Base-by-base conservation (phyloP, 2,888 invertebrate genomes). In the Agrochola circellaris region DNA sequence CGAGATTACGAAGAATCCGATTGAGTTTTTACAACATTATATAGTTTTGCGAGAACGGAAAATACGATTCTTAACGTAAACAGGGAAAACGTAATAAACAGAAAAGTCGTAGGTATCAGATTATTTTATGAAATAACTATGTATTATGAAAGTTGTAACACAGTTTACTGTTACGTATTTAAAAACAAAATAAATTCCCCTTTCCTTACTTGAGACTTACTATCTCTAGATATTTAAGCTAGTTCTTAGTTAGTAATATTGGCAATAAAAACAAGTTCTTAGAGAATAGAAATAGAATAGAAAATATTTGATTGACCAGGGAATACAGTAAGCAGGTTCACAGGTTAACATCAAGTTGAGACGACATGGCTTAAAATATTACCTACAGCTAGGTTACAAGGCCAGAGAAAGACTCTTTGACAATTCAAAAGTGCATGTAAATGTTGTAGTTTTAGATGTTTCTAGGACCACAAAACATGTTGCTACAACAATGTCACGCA, bases 21-120 rank as follows among this genome's bases (percentile, higher is more conserved):
- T 80, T 79, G 80, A 68, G 45, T 79, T 79, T 84, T 70, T 80
- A 80, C 64, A 26, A 70, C 30, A 60, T 84, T 70, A 84, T 70
- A 84, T 78, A 79, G 69, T 84, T 79, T 54, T n/a, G 34, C 38
- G 45, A 30, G 38, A 51, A 54, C 56, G 42, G 68, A 54, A 67
- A 2, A n/a, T 48, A 60, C 51, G n/a, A 61, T 66, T 78, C 51
- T 3, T 34, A 42, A 26, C 51, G 51, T 34, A 77, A 51, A 51
- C 26, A 42, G 5, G 34, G 23, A 62, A 66, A 45, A 30, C 15
- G 38, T 66, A 61, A 20, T 48, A 76, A 60, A 66, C 23, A 65
- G 6, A 51, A 60, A 60, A 60, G 3, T 58, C 15, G 58, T 60
- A 9, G 9, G 9, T 38, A 8, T 30, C 58, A 17, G 26, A 30